Percentiles rank a stretch among this genome's conserved stretches.
These are phyloP conservation scores for Villa cingulata DNA, from an alignment of 2,888 invertebrate genomes.

Conservation along the genomic window DNA sequence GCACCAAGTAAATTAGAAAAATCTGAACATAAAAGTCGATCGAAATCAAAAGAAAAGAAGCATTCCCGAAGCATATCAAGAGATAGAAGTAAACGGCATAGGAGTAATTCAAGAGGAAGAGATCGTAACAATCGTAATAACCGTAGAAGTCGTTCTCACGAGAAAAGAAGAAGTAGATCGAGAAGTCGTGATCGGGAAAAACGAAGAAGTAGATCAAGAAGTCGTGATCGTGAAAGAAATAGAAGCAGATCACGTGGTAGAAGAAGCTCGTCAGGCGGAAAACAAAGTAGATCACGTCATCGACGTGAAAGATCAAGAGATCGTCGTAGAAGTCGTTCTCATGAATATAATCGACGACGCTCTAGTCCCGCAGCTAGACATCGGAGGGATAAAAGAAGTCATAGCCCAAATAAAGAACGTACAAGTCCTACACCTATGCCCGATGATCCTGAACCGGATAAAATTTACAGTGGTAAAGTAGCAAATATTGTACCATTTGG, in stretches of 20 bases:
- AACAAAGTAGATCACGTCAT: constrained; percentile 19
- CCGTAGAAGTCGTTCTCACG: constrained; percentile 16
- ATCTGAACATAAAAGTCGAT: constrained; percentile 17
- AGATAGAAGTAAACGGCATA: constrained; percentile 10
- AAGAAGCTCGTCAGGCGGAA: constrained; percentile 10
- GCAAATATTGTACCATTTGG: constrained; percentile 96
- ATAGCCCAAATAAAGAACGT: constrained; percentile 18
- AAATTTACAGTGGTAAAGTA: constrained; percentile 86
- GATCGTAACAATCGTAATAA: constrained; percentile 9
- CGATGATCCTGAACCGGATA: constrained; percentile 65
- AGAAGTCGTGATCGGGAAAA: constrained; percentile 16
- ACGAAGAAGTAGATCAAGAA: constrained; percentile 18
- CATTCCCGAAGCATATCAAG: constrained; percentile 16
- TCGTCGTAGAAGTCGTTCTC: constrained; percentile 37
- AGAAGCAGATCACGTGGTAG: constrained; percentile 4
- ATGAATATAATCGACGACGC: constrained; percentile 2
- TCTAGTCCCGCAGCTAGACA: constrained; percentile 13
- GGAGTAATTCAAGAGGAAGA: constrained; percentile 5
- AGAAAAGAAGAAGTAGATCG: constrained; percentile 22
- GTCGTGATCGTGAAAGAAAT: constrained; percentile 19
- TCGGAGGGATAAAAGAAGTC: constrained; percentile 8
- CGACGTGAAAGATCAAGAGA: constrained; percentile 28
- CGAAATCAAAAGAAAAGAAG: constrained; percentile 16
- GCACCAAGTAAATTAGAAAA: constrained; percentile 49
- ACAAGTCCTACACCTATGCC: constrained; percentile 37